Evolutionary conservation across 2,113 vertebrate genomes (phyloP), one percentile per base, ranked within the genome.

Genomic region (Plectropomus leopardus): DNA sequence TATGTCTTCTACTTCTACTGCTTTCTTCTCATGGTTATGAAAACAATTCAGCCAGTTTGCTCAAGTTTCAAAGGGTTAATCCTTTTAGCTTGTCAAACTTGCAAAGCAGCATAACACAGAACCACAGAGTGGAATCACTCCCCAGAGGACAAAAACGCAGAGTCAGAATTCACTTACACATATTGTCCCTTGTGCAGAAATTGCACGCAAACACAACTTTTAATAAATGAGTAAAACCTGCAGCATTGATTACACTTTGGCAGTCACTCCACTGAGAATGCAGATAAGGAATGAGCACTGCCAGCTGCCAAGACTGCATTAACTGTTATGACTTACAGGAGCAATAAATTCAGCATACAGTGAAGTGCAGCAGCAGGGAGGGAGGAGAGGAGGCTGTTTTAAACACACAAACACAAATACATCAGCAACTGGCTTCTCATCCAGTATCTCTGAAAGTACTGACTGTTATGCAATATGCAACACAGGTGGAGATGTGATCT

Each of bases 281-380:
- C 36, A 71, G n/a, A 71, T 67, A 4, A 32, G 16, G 15, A 45
- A 30, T 36, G 40, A 67, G 40, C 69, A 69, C 58, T 14, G 45
- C 55, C 60, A 32, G 64, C 77, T 78, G 82, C 76, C 85, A 87
- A 80, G 74, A 75, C 44, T 68, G 79, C 73, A 83, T 72, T 85
- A 72, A 83, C 64, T 55, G n/a, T 40, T 69, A 68, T 60, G 51
- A 79, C 67, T 82, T 78, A 64, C 36, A 69, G 54, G 50, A 53
- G 85, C 61, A 80, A 68, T 58, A 69, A 54, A 83, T 75, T 59
- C 1, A 28, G 55, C 21, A 63, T 50, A 17, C 51, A 15, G 60
- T 15, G 53, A 44, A n/a, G 10, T 53, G 40, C 64, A 47, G 75
- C 66, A 26, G 19, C 17, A 1, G 17, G 40, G 15, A 50, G 47